Conservation (phyloP, 2,888 invertebrate genomes). For the Muscina levida region DNA sequence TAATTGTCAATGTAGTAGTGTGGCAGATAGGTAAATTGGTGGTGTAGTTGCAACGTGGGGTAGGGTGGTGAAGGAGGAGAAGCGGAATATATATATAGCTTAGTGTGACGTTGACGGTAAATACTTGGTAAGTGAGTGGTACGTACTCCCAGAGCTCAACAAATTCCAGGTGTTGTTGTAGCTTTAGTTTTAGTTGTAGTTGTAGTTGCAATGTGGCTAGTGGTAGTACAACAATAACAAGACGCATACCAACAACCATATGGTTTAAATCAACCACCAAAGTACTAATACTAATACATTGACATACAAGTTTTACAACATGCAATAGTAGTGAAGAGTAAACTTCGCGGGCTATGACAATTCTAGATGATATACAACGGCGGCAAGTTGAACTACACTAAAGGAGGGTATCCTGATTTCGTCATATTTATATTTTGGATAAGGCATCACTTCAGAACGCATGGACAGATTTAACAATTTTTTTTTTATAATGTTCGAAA, state of each 20-base stretch:
- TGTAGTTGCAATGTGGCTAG: background rate
- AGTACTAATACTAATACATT: slow-evolving; percentile 29
- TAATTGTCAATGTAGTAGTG: background rate
- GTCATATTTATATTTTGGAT: too few species aligned
- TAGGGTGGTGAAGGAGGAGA: too few species aligned
- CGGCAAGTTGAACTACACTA: background rate
- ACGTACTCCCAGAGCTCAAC: slow-evolving; percentile 8
- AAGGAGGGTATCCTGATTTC: background rate
- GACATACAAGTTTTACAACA: background rate
- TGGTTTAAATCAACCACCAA: slow-evolving; percentile 53
- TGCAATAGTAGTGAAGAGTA: background rate
- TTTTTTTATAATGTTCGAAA: too few species aligned
- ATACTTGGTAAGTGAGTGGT: slow-evolving; percentile 11
- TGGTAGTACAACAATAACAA: slow-evolving; percentile 32
- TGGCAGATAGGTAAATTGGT: background rate
- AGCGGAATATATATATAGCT: too few species aligned
- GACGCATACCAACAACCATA: slow-evolving; percentile 6
- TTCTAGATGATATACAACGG: slow-evolving; percentile 1
- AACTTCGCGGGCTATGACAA: too few species aligned
- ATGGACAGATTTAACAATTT: too few species aligned
- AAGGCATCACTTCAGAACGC: too few species aligned
- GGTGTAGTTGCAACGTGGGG: background rate
- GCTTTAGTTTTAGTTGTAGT: slow-evolving; percentile 32
- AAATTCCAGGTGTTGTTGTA: background rate
- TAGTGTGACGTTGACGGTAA: background rate